These are phyloP conservation scores for Cyphomyrus plagiostoma DNA, from an alignment of 2,113 vertebrate genomes.

Conservation along the genomic window DNA sequence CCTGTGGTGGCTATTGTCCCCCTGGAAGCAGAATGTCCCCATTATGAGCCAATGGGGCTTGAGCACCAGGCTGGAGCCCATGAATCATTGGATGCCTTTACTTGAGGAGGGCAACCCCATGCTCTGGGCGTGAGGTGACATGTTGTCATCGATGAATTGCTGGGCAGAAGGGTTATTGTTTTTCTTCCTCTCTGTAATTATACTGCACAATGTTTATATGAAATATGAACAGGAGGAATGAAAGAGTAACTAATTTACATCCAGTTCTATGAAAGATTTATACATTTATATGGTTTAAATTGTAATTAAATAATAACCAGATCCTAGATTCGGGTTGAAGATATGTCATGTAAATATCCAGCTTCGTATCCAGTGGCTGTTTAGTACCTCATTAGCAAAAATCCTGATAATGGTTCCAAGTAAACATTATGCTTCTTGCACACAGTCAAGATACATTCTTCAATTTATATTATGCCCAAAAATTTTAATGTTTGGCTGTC, in stretches of 20 bases:
- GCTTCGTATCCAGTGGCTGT: not conserved
- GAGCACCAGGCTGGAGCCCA: not conserved
- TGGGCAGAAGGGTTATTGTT: not conserved
- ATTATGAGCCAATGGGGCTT: not conserved
- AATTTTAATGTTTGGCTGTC: not conserved
- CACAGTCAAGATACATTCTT: not conserved
- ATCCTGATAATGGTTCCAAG: not conserved
- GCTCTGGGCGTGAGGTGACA: not conserved
- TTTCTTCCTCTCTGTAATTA: not conserved
- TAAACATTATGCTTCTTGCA: not conserved
- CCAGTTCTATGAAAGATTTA: not conserved
- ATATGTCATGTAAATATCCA: not conserved
- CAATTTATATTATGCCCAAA: not conserved
- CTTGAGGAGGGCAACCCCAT: not conserved
- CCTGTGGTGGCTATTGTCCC: not conserved
- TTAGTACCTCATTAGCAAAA: not conserved
- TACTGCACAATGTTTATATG: not conserved
- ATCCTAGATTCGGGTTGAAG: not conserved
- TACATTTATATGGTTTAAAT: not conserved
- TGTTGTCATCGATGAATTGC: not conserved
- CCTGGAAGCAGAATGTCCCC: not conserved
- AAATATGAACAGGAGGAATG: not conserved
- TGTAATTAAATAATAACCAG: not conserved
- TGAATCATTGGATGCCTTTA: not conserved
- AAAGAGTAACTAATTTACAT: not conserved